phyloP scores from a whole-genome alignment of 2,113 vertebrate species.

The Pimephales promelas region DNA sequence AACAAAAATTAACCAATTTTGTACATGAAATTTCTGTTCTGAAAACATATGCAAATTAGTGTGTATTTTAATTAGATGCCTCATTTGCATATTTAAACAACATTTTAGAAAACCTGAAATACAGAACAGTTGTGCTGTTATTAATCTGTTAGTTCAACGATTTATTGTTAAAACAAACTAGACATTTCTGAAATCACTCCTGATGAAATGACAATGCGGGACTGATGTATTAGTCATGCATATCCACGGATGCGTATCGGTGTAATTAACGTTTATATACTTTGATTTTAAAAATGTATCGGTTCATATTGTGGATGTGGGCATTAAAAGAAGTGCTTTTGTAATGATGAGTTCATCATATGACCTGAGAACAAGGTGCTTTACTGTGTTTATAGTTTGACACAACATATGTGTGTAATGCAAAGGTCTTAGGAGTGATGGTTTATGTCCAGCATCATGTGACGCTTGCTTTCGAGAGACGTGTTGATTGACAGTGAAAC shows the following conservation, averaged over 20 bases:
- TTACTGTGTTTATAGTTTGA: background rate
- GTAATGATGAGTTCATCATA: background rate
- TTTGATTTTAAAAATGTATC: background rate
- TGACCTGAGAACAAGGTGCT: background rate
- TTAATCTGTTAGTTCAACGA: background rate
- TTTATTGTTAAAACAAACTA: background rate
- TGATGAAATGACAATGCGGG: background rate
- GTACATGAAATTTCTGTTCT: no score
- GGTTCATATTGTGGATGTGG: background rate
- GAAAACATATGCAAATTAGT: no score
- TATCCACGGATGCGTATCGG: background rate
- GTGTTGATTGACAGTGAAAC: conserved; percentile 22
- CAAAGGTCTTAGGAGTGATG: background rate
- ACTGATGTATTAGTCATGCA: background rate
- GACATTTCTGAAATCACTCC: background rate
- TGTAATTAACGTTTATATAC: background rate
- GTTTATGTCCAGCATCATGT: background rate
- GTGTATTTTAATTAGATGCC: no score
- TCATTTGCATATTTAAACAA: no score
- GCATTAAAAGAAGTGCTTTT: background rate
- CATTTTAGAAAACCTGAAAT: no score
- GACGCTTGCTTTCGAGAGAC: background rate
- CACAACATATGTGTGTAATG: background rate
- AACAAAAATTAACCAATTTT: no score
- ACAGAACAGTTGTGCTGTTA: no score